A percentile compares a stretch with the other conserved stretches of the same genome.
Conservation (phyloP, 2,888 invertebrate genomes). For the Anticlea derivata region DNA sequence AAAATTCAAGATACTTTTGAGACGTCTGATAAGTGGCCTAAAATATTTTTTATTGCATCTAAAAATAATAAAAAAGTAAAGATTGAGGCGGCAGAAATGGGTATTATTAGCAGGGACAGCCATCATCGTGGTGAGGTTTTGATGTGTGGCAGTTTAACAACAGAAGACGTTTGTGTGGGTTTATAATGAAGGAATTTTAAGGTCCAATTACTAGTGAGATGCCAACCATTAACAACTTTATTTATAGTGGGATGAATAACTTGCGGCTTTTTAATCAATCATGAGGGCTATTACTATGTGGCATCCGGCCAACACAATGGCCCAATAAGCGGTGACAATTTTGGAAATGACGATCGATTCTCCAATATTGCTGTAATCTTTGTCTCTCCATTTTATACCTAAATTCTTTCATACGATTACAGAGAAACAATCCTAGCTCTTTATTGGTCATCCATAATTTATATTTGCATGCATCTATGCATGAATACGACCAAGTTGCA, state of each 20-base stretch:
- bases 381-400: background rate
- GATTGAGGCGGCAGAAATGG: slow-evolving; percentile 24
- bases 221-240: slow-evolving; percentile 74
- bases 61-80: slow-evolving; percentile 20
- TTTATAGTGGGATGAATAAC: slow-evolving; percentile 74
- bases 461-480: no score
- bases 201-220: slow-evolving; percentile 71
- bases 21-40: background rate
- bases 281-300: slow-evolving; percentile 59
- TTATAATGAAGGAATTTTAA: slow-evolving; percentile 65
- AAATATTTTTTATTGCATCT: slow-evolving; percentile 1
- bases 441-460: no score
- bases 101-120: slow-evolving; percentile 26
- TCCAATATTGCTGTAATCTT: background rate
- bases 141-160: slow-evolving; percentile 31
- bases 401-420: background rate
- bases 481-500: no score
- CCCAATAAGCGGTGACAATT: slow-evolving; percentile 55
- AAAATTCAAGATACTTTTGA: background rate
- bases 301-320: slow-evolving; percentile 68
- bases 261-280: slow-evolving; percentile 81
- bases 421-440: background rate
- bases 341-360: slow-evolving; percentile 8
- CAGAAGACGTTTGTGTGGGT: slow-evolving; percentile 48
- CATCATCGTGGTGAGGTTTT: slow-evolving; percentile 28